Percentiles rank a stretch among this genome's conserved stretches.
These are phyloP conservation scores for Fopius arisanus DNA, from an alignment of 1,140 invertebrate genomes.

Conservation along the genomic window DNA sequence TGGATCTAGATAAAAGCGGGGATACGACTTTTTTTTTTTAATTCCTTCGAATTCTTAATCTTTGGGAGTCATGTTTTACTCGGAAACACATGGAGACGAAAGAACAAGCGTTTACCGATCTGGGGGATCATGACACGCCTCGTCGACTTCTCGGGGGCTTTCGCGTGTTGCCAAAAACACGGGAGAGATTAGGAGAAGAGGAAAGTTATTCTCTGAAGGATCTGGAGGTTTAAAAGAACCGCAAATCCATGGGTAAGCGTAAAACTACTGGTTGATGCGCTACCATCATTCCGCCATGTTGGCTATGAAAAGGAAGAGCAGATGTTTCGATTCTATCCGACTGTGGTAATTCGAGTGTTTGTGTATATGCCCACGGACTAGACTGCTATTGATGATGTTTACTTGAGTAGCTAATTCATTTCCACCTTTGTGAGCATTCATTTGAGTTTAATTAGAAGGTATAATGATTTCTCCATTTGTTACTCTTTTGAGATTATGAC, in stretches of 20 bases:
- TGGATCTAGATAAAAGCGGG: slow-evolving; percentile 55
- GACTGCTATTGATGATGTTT: background rate
- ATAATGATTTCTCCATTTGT: background rate
- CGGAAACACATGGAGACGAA: background rate
- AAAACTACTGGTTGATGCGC: slow-evolving; percentile 63
- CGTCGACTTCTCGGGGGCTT: slow-evolving; percentile 17
- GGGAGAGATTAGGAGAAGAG: slow-evolving; percentile 7
- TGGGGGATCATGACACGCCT: slow-evolving; percentile 26
- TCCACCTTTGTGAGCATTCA: background rate
- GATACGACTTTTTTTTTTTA: slow-evolving; percentile 43
- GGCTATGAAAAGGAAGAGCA: slow-evolving; percentile 57
- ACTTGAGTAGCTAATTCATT: background rate
- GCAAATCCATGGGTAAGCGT: slow-evolving; percentile 60
- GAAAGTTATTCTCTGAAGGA: slow-evolving; percentile 12
- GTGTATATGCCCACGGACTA: slow-evolving; percentile 32
- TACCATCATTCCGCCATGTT: slow-evolving; percentile 63
- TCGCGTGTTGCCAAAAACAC: slow-evolving; percentile 11
- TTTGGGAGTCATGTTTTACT: background rate
- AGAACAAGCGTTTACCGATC: slow-evolving; percentile 1
- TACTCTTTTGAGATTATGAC: no score
- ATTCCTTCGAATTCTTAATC: background rate
- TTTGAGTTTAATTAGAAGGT: background rate
- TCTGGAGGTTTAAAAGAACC: slow-evolving; percentile 57
- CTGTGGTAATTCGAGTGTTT: slow-evolving; percentile 56
- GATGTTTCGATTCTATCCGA: slow-evolving; percentile 53